Base-by-base conservation (phyloP, 2,888 invertebrate genomes). In the Trichopria drosophilae region DNA sequence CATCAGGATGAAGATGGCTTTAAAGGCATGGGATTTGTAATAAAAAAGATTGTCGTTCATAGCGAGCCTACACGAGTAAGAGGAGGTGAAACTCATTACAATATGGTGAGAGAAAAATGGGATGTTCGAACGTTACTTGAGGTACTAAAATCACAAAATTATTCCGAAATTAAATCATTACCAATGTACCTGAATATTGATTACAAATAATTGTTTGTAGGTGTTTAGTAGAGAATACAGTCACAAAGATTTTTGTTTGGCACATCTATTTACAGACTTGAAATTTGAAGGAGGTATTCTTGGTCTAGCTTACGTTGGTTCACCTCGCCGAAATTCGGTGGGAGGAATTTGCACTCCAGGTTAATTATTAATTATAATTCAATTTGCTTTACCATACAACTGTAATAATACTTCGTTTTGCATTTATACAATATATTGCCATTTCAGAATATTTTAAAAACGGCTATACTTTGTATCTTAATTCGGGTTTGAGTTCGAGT, bases 331-430 rank as follows among this genome's bases (percentile, higher is more conserved):
- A 56, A 93, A 94, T 78, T 93, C 93, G 31, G 93, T 94, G 43
- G 97, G 96, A 61, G 97, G 97, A 50, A 94, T 97, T 68, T 97
- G 97, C 71, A 95, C 96, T 58, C 92, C 93, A 80, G 90, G 94
- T 94, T 79, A 66, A 71, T 58, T 77, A n/a, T n/a, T n/a, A n/a
- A n/a, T n/a, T n/a, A n/a, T n/a, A n/a, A n/a, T n/a, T n/a, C n/a
- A n/a, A n/a, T n/a, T n/a, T n/a, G n/a, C n/a, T n/a, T n/a, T n/a
- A n/a, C n/a, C n/a, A n/a, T n/a, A n/a, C n/a, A n/a, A n/a, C n/a
- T n/a, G n/a, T n/a, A n/a, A n/a, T n/a, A n/a, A n/a, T n/a, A n/a
- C n/a, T n/a, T n/a, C n/a, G n/a, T n/a, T n/a, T n/a, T n/a, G n/a
- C n/a, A n/a, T n/a, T n/a, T n/a, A n/a, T n/a, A n/a, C n/a, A n/a